Evolutionary conservation across 1,140 invertebrate genomes (phyloP).

Genomic region (Camponotus pennsylvanicus): DNA sequence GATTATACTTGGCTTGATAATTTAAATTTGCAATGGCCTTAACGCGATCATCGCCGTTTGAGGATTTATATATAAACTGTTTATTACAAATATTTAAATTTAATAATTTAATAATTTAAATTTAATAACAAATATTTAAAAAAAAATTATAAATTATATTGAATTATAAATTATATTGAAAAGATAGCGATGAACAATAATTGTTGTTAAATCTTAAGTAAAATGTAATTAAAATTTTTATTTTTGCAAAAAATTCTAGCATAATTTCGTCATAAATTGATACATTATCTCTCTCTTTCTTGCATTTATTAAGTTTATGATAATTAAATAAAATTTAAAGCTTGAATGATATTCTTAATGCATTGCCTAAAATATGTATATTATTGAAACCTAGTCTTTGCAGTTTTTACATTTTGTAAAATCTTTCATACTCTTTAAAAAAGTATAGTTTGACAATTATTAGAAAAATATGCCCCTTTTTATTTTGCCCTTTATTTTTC

Average conservation of each 20-base stretch:
- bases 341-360: neutral
- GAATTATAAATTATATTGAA: no score
- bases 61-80: neutral
- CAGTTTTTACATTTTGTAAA: neutral
- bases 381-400: neutral
- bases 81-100: conserved; percentile 10
- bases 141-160: neutral
- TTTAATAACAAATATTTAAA: neutral
- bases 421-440: neutral
- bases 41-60: neutral
- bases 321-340: neutral
- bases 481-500: neutral
- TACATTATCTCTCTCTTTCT: neutral
- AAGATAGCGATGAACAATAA: neutral
- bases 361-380: neutral
- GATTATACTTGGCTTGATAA: neutral
- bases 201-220: neutral
- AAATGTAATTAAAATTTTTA: neutral
- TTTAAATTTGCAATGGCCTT: neutral
- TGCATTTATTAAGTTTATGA: neutral
- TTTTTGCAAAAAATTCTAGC: neutral
- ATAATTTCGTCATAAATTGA: neutral
- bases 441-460: neutral
- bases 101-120: neutral
- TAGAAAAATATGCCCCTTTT: neutral